phyloP scores from a whole-genome alignment of 2,113 vertebrate genomes.

The Leptodactylus fuscus region DNA sequence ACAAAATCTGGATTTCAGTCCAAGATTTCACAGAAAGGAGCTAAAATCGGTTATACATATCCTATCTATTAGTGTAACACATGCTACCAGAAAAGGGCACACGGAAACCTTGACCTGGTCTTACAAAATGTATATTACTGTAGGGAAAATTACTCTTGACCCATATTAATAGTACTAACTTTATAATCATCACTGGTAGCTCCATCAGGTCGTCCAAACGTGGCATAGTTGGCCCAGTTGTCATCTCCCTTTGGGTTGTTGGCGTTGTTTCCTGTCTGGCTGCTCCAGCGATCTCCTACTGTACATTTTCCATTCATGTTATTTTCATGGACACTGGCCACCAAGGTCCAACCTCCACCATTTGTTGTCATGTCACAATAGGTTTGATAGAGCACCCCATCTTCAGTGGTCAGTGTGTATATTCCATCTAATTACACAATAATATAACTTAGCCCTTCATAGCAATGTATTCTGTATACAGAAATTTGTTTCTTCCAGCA shows the following conservation, averaged over 20 bases:
- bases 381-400: slow-evolving; percentile 65
- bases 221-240: slow-evolving; percentile 62
- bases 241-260: slow-evolving; percentile 64
- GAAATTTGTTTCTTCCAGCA: too few species aligned
- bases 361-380: slow-evolving; percentile 74
- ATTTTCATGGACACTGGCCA: slow-evolving; percentile 73
- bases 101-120: too few species aligned
- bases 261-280: slow-evolving; percentile 64
- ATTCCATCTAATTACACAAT: slow-evolving; percentile 68
- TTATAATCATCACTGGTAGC: slow-evolving; percentile 68
- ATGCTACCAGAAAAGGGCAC: too few species aligned
- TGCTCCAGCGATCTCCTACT: slow-evolving; percentile 68
- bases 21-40: too few species aligned
- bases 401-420: slow-evolving; percentile 42
- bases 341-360: slow-evolving; percentile 45
- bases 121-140: too few species aligned
- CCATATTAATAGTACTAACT: neutral
- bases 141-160: too few species aligned
- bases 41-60: too few species aligned
- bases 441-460: too few species aligned
- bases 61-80: too few species aligned
- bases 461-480: too few species aligned
- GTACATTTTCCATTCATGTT: slow-evolving; percentile 69
- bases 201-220: slow-evolving; percentile 63
- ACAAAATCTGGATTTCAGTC: too few species aligned